Evolutionary conservation across 2,888 invertebrate species (phyloP), one percentile per base, ranked within the genome.

Genomic region (Apodemia mormo): DNA sequence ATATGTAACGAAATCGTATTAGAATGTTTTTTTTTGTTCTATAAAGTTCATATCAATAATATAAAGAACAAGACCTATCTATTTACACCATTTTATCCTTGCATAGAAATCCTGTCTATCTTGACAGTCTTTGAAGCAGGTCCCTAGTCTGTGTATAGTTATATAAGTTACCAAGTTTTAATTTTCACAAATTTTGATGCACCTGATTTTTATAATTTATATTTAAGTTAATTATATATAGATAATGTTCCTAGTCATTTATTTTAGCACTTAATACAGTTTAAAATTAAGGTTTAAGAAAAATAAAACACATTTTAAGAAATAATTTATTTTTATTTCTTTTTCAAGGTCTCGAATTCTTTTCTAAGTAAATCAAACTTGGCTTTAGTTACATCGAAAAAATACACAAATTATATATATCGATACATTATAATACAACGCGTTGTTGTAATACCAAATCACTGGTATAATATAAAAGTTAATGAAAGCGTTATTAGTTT

Each of bases 351-450:
- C 89, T 91, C 88, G 87, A 90, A 88, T 88, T 92, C 87, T 89
- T 89, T 88, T 88, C 91, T 92, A 92, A 90, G 88, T 89, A 88
- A 92, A 92, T 89, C 90, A 92, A 92, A 91, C 88, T 90, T 92
- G 85, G 90, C 88, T 90, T 90, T 90, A 90, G 88, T 89, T 90
- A 93, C 92, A 92, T 90, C 83, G 88, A 92, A 92, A 89, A 91
- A 92, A 90, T 92, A 93, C 91, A 92, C 90, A 91, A 90, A 89
- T 89, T 84, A 87, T 87, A 85, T 82, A 86, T 86, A 88, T 85
- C 80, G 83, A 84, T 87, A 88, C 86, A 88, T 80, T 86, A 87
- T 87, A 86, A 86, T 86, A 89, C 86, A 87, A 86, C 77, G 71
- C 45, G 45, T 45, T 45, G 45, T 45, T 45, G 45, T 82, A 82